Base-by-base conservation (phyloP, 2,797 vertebrate species). In the Champsocephalus gunnari region DNA sequence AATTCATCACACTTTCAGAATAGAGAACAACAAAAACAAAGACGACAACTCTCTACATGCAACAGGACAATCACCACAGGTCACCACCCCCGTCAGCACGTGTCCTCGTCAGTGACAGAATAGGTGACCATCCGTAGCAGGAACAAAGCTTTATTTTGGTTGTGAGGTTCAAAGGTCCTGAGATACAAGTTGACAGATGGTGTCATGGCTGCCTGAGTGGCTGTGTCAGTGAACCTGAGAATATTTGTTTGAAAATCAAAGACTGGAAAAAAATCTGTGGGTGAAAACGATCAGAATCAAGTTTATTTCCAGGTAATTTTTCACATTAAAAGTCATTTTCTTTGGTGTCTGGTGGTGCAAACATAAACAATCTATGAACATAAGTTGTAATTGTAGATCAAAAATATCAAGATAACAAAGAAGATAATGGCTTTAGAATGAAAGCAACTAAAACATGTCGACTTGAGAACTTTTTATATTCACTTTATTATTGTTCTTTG, bases 71-170 rank as follows among this genome's bases (percentile, higher is more conserved):
- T 76, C 76, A 71, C 88, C 32, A 85, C 80, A 93, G 91, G 86
- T 92, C 90, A 90, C 44, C 77, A 86, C 82, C 79, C 86, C 80
- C 9, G 71, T 92, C 90, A 84, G 77, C 62, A 64, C 59, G 59
- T 28, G 73, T 90, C 76, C 53, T 55, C 79, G 44, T 92, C 92
- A 88, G 59, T 47, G 77, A 75, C 73, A 68, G 69, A 86, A 59
- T 61, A 81, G 80, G 82, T 86, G 86, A 84, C 55, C 59, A 21
- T 79, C 68, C 73, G n/a, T 79, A 67, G 70, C 66, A 48, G 64
- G 70, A 79, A 64, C 75, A 79, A 84, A 87, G 89, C 85, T 81
- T 75, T 91, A 81, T 91, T 91, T 92, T 89, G 85, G 43, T 88
- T 84, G 54, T 28, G 50, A 82, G 73, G 88, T 89, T 91, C 81